Evolutionary conservation across 2,888 invertebrate species (phyloP).

Genomic region (Patella depressa): DNA sequence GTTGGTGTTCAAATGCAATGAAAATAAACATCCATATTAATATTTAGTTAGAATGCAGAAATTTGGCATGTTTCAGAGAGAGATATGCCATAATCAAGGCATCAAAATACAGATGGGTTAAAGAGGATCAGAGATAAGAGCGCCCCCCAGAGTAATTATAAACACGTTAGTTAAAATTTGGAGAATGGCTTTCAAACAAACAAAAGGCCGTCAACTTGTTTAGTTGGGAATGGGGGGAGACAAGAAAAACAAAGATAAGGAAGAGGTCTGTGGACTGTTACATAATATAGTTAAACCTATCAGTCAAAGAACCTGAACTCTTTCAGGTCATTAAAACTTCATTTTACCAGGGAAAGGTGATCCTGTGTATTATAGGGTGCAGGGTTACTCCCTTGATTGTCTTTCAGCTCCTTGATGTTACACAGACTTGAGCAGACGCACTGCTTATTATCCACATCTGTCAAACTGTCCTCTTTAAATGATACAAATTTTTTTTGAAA

Average conservation of each 20-base stretch:
- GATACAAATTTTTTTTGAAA: conserved; percentile 1
- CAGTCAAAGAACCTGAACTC: too few species aligned
- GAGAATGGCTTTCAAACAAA: conserved; percentile 5
- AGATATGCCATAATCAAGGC: too few species aligned
- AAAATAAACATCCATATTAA: conserved; percentile 9
- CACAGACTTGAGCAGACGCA: not conserved
- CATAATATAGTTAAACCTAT: too few species aligned
- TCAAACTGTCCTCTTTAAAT: not conserved
- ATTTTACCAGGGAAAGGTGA: too few species aligned
- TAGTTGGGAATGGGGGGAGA: too few species aligned
- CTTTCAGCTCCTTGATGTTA: not conserved
- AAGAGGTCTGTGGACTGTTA: too few species aligned
- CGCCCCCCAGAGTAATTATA: not conserved
- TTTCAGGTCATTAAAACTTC: too few species aligned
- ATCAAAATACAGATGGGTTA: not conserved
- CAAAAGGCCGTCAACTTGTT: not conserved
- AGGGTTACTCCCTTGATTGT: not conserved
- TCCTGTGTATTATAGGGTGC: too few species aligned
- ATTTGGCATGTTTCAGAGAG: not conserved
- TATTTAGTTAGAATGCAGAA: conserved; percentile 7
- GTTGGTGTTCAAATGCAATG: not conserved
- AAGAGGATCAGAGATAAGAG: not conserved
- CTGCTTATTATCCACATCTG: conserved; percentile 9
- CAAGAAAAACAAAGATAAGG: too few species aligned
- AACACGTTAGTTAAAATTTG: not conserved